Evolutionary conservation across 1,140 invertebrate genomes (phyloP).

Genomic region (Rhizoglyphus robini): DNA sequence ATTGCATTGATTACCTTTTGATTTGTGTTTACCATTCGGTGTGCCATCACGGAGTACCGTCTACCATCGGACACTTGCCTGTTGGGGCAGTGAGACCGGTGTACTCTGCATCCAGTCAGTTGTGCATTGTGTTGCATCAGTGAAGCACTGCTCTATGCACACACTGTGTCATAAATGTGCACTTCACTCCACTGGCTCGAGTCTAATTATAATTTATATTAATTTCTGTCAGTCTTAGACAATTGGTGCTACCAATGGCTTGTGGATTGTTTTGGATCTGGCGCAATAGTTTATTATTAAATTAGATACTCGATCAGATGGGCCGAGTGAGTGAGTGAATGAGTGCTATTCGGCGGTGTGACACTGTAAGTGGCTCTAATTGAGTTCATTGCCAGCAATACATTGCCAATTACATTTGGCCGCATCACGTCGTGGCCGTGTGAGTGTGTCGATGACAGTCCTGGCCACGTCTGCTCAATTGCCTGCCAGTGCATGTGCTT

Average conservation of each 20-base stretch:
- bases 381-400: conserved; percentile 5
- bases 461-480: too few relatives aligned
- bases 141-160: too few relatives aligned
- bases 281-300: conserved; percentile 8
- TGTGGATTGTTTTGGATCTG: conserved; percentile 9
- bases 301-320: neutral
- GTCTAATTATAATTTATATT: neutral
- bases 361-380: neutral
- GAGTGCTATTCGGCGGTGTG: neutral
- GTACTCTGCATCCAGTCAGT: too few relatives aligned
- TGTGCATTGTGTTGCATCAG: too few relatives aligned
- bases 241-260: neutral
- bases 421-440: neutral
- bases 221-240: neutral
- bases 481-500: too few relatives aligned
- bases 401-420: neutral
- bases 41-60: too few relatives aligned
- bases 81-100: too few relatives aligned
- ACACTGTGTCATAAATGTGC: neutral
- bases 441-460: neutral
- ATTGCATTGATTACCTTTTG: too few relatives aligned
- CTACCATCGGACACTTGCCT: too few relatives aligned
- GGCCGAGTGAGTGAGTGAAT: neutral
- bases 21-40: too few relatives aligned
- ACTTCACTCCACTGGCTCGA: neutral